These are phyloP conservation scores for Bos taurus DNA, from an alignment of 2,113 vertebrate species.

Conservation along the genomic window DNA sequence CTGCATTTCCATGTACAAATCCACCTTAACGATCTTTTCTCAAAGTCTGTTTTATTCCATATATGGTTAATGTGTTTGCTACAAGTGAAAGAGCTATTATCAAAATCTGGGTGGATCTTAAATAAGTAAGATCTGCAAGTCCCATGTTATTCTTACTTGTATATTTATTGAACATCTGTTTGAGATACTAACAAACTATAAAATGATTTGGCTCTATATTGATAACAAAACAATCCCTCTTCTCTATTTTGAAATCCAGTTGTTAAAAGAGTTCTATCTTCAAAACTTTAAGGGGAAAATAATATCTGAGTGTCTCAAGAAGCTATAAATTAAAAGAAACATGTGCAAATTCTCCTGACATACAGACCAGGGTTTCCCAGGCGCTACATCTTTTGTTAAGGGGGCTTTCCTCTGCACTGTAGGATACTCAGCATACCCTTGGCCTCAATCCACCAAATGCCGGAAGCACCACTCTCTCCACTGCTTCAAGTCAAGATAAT, in stretches of 20 bases:
- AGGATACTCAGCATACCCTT: neutral
- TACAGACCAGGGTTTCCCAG: neutral
- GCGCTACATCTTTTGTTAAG: neutral
- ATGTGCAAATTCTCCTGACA: neutral
- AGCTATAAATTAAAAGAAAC: neutral
- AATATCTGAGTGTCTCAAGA: neutral
- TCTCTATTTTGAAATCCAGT: neutral
- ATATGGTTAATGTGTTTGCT: neutral
- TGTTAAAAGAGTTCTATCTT: neutral
- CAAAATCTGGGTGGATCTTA: neutral
- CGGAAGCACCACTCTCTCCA: neutral
- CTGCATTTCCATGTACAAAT: neutral
- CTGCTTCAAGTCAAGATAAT: neutral
- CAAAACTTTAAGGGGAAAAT: neutral
- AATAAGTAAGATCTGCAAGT: neutral
- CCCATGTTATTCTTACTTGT: neutral
- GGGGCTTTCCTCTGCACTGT: neutral
- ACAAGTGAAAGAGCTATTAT: neutral
- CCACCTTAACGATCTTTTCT: neutral
- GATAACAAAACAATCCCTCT: neutral
- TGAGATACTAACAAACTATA: neutral
- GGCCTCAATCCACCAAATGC: neutral
- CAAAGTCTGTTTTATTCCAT: neutral
- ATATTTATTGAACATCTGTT: neutral
- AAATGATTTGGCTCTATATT: neutral